A percentile compares a stretch with the other conserved stretches of the same genome.
phyloP scores from a whole-genome alignment of 37 sponge, comb jelly and placozoan genomes.

The Theonella swinhoei region DNA sequence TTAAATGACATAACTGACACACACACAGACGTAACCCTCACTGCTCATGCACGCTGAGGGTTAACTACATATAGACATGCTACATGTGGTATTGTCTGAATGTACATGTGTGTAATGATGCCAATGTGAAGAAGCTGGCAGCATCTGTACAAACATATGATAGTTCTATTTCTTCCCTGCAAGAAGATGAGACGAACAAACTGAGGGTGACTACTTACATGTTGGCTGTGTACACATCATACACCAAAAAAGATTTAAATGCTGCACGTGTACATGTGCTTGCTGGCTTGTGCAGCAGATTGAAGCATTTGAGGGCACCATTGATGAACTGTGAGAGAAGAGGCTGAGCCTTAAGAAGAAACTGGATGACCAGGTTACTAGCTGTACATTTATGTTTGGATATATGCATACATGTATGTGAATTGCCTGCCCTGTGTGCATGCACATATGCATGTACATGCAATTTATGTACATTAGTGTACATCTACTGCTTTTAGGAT shows the following conservation, averaged over 20 bases:
- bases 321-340: conserved; percentile 49
- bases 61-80: too few species aligned
- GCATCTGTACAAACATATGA: conserved; percentile 64
- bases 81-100: too few species aligned
- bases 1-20: too few species aligned
- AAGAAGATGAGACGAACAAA: conserved; percentile 76
- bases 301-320: conserved; percentile 57
- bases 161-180: conserved; percentile 60
- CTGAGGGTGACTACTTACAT: conserved; percentile 42
- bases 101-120: too few species aligned
- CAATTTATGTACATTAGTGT: too few species aligned
- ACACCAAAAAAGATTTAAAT: too few species aligned
- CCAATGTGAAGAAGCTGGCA: conserved; percentile 67
- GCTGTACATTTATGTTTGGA: not conserved
- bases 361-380: conserved; percentile 70
- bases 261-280: not conserved
- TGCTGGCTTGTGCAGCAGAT: conserved; percentile 43
- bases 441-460: too few species aligned
- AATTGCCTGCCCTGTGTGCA: too few species aligned
- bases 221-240: too few species aligned
- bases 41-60: too few species aligned
- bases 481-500: conserved; percentile 71
- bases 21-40: too few species aligned
- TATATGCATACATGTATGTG: too few species aligned
- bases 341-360: conserved; percentile 57